Evolutionary conservation across 2,113 vertebrate genomes (phyloP).

Genomic region (Hipposideros armiger): DNA sequence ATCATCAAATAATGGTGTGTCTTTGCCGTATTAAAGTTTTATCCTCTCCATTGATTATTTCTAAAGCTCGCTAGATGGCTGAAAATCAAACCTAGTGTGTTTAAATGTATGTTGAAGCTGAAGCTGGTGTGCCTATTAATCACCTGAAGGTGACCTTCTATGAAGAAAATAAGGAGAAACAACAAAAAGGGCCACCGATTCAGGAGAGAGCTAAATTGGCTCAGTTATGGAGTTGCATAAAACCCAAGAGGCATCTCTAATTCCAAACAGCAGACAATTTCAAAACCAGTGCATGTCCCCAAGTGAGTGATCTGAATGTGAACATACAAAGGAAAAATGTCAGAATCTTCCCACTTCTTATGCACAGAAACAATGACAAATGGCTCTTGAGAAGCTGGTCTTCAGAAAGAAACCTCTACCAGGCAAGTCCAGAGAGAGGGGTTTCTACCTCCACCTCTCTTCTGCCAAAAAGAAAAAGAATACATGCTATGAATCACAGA

Average conservation of each 20-base stretch:
- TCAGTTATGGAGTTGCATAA: slow-evolving; percentile 72
- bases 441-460: slow-evolving; percentile 56
- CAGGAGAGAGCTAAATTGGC: slow-evolving; percentile 66
- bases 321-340: slow-evolving; percentile 56
- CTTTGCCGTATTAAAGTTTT: slow-evolving; percentile 5
- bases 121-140: slow-evolving; percentile 13
- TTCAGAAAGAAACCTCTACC: slow-evolving; percentile 27
- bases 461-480: slow-evolving; percentile 25
- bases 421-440: background rate
- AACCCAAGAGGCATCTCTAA: slow-evolving; percentile 72
- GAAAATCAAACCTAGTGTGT: slow-evolving; percentile 51
- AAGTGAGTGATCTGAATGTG: slow-evolving; percentile 77
- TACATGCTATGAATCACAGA: background rate
- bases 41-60: background rate
- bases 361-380: slow-evolving; percentile 43
- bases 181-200: slow-evolving; percentile 67
- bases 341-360: slow-evolving; percentile 49
- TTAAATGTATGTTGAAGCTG: background rate
- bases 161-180: slow-evolving; percentile 65
- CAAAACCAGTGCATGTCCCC: slow-evolving; percentile 70
- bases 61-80: background rate
- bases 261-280: slow-evolving; percentile 74
- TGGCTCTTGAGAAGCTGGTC: background rate
- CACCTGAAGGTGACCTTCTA: slow-evolving; percentile 69
- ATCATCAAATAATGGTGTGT: slow-evolving; percentile 52